phyloP scores from a whole-genome alignment of 2,888 invertebrate genomes.

The Ochropacha duplaris region DNA sequence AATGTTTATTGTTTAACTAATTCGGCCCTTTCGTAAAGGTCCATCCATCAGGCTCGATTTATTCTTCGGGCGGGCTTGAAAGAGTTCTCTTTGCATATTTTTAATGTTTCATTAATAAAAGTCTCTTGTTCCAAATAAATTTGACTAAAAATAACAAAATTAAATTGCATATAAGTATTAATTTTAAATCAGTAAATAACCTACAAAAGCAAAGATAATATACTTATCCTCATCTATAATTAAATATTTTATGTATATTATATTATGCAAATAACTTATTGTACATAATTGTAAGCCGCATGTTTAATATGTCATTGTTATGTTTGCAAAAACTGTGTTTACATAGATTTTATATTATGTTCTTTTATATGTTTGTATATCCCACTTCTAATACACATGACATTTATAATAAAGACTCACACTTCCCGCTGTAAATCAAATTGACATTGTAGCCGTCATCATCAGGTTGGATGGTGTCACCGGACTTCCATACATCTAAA shows the following conservation, averaged over 20 bases:
- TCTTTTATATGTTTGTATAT: background rate
- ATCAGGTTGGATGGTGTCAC: constrained; percentile 6
- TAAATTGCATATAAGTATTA: no score
- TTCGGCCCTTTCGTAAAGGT: constrained; percentile 40
- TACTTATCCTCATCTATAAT: no score
- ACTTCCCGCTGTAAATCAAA: constrained; percentile 19
- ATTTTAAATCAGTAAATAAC: no score
- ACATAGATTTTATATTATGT: background rate
- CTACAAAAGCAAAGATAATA: no score
- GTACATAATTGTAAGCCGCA: no score
- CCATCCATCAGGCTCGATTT: constrained; percentile 40
- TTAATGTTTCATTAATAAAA: constrained; percentile 60
- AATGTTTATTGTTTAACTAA: constrained; percentile 60
- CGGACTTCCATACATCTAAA: constrained; percentile 7
- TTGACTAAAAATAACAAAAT: no score
- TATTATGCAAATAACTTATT: no score
- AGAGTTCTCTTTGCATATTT: constrained; percentile 49
- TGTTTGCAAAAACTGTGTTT: background rate
- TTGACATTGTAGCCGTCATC: constrained; percentile 22
- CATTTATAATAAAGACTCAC: constrained; percentile 18
- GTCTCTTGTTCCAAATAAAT: constrained; percentile 21
- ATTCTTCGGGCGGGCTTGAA: constrained; percentile 29
- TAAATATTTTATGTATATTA: no score
- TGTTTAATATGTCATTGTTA: background rate
- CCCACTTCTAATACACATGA: background rate